Evolutionary conservation across 2,797 vertebrate genomes (phyloP).

Genomic region (Rhinophrynus dorsalis): DNA sequence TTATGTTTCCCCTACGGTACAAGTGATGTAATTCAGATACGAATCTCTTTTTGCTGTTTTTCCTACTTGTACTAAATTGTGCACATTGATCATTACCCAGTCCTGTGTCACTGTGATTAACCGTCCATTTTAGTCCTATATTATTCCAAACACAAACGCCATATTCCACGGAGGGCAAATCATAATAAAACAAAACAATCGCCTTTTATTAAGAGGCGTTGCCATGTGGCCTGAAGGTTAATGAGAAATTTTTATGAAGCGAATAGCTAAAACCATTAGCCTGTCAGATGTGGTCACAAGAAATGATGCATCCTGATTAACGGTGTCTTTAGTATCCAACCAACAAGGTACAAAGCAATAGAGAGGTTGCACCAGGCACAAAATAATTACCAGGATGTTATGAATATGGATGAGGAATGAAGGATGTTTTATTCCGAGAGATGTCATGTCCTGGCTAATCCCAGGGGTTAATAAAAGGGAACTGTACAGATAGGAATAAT

Average conservation of each 20-base stretch:
- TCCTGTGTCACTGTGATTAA: too few relatives aligned
- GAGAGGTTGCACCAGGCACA: background rate
- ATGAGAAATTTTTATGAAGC: constrained; percentile 8
- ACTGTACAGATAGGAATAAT: too few relatives aligned
- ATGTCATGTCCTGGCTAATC: background rate
- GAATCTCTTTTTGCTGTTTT: too few relatives aligned
- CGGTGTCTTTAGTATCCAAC: background rate
- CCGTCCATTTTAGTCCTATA: too few relatives aligned
- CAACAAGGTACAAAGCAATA: background rate
- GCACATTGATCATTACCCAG: too few relatives aligned
- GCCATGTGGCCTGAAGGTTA: background rate
- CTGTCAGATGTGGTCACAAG: background rate
- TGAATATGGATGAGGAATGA: background rate
- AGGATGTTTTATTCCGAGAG: too few relatives aligned
- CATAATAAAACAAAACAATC: background rate
- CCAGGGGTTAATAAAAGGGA: background rate
- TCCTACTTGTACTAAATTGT: too few relatives aligned
- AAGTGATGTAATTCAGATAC: too few relatives aligned
- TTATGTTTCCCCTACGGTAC: too few relatives aligned
- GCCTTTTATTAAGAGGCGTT: background rate
- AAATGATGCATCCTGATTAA: background rate
- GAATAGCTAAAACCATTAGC: background rate
- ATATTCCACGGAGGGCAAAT: background rate
- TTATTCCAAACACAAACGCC: too few relatives aligned
- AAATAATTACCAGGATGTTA: background rate